Evolutionary conservation across 2,888 invertebrate species (phyloP).

Genomic region (Eupithecia abbreviata): DNA sequence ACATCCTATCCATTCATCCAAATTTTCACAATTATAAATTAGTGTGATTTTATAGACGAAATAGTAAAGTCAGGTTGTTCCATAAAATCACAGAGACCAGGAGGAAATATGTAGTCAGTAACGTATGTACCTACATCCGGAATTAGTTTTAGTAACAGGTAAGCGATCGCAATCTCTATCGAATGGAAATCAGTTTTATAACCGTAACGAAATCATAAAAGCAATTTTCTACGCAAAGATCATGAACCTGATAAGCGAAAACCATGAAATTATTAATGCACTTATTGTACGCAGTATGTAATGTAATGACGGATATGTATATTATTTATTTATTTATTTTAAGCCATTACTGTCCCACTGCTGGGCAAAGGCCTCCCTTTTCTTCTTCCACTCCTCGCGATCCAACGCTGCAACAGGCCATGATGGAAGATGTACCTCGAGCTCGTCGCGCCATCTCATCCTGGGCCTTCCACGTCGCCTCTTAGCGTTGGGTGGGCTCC

Average conservation of each 20-base stretch:
- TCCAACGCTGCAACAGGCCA: no score
- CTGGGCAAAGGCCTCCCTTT: no score
- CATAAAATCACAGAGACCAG: neutral
- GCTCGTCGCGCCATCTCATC: no score
- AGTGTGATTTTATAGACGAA: neutral
- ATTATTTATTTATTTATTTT: no score
- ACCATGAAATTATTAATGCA: neutral
- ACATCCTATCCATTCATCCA: neutral
- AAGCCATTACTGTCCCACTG: no score
- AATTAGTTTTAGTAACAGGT: constrained; percentile 1
- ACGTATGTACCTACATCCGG: neutral
- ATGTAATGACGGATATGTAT: neutral
- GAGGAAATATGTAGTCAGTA: neutral
- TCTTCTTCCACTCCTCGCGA: no score
- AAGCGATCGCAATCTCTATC: neutral
- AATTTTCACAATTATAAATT: neutral
- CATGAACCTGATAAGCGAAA: neutral
- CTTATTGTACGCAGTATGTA: neutral
- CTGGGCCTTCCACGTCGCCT: no score
- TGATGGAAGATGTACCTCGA: no score
- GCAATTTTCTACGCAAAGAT: constrained; percentile 1
- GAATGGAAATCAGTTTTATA: constrained; percentile 8
- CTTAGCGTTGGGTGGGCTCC: no score
- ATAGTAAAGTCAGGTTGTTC: neutral
- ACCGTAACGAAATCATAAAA: constrained; percentile 8